Base-by-base conservation (phyloP, 2,113 vertebrate species). In the Talpa occidentalis region DNA sequence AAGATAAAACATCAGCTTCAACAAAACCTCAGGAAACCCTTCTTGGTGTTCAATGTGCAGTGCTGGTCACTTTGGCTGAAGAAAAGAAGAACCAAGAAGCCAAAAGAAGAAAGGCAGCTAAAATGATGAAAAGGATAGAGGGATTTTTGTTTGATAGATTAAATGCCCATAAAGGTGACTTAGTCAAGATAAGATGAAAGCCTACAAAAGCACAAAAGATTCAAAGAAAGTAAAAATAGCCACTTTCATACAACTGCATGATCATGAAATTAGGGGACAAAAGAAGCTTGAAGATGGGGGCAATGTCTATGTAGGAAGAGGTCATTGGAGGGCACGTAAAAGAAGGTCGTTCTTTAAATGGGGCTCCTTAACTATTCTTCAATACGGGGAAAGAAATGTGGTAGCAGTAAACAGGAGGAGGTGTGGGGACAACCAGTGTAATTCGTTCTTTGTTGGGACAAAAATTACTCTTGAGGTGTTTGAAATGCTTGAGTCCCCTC, bases 131-230 rank as follows among this genome's bases (percentile, higher is more conserved):
- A 82, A 56, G 28, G 60, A 54, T 37, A 60, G 64, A 30, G 28
- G 47, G 22, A 4, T 11, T 94, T 91, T 80, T 40, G 10, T 91
- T 26, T 74, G 32, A 85, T 72, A 26, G 66, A 56, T 66, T 90
- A 94, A 80, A 86, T 15, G 52, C 14, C n/a, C 32, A 76, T 79
- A 92, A 88, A 93, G 62, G 52, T 84, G 72, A 73, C 42, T 92
- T 72, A 79, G 40, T 92, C 22, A 89, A 78, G 79, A 67, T 10
- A 92, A 83, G 67, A 94, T 11, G 11, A 78, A 90, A 42, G n/a
- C 47, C 59, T 94, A 56, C n/a, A 56, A 91, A 91, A 66, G 42
- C 47, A 80, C 24, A 28, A 87, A 64, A 90, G 40, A 52, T 44
- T 91, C 42, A 72, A 35, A 93, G 35, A 67, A 62, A 83, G 22